Evolutionary conservation across 2,113 vertebrate genomes (phyloP), one percentile per base, ranked within the genome.

Genomic region (Myotis davidii): DNA sequence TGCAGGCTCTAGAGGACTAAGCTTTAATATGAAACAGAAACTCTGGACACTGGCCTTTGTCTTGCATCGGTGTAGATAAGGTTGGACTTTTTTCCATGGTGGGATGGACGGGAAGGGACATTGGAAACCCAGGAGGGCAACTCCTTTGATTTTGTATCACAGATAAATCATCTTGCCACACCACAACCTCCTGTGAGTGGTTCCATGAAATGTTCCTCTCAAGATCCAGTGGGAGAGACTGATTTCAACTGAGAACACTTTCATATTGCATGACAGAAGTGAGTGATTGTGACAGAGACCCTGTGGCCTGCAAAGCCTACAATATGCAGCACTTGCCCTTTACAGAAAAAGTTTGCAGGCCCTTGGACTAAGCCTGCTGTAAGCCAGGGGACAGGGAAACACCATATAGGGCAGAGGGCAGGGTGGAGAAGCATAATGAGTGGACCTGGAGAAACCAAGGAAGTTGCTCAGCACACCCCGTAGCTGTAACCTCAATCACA

Each of bases 401-500:
- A 54, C 7, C 56, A 48, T 0, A 48, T 0, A 56, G 45, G 25
- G 20, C 17, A 10, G 29, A 32, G 7, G 11, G 37, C 20, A 37
- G 64, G 17, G 27, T 12, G 0, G 27, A n/a, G 5, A 78, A 27
- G 56, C 16, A 17, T 21, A 5, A 52, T n/a, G 42, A 45, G 7
- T 1, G 0, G 52, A 0, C 34, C 18, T 16, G n/a, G 34, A 74
- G 25, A 9, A 29, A 14, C 2, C 32, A 32, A 16, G 1, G 17
- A 56, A 56, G 34, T 9, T 25, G 7, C 17, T 27, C 61, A 10
- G 21, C 9, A 29, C 2, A 11, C 4, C 45, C 6, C 29, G 34
- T 3, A 4, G 9, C 42, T 34, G 27, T 1, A 34, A 34, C 9
- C 39, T 27, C 37, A 79, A 0, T 56, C 82, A 56, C 23, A 84